Percentiles rank a stretch among this genome's conserved stretches.
Evolutionary conservation across 2,888 invertebrate genomes (phyloP).

Genomic region (Hetaerina titia): DNA sequence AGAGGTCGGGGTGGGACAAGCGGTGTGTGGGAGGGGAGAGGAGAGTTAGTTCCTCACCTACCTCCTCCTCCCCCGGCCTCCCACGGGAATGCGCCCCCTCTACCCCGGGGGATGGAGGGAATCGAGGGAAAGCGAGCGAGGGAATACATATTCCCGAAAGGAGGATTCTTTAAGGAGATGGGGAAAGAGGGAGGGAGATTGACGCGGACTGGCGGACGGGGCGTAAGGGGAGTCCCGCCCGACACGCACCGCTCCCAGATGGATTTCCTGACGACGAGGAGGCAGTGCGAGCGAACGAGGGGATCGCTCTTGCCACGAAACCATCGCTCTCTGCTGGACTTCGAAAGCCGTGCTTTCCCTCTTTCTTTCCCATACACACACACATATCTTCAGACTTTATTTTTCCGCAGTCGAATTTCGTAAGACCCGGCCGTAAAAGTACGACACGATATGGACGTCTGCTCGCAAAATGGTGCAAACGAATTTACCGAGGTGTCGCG

Average conservation of each 20-base stretch:
- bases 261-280: not conserved
- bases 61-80: not conserved
- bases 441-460: too few species aligned
- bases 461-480: too few species aligned
- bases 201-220: not conserved
- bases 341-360: too few species aligned
- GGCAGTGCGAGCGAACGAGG: not conserved
- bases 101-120: not conserved
- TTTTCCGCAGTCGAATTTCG: too few species aligned
- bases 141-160: not conserved
- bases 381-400: too few species aligned
- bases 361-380: too few species aligned
- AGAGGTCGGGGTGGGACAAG: not conserved
- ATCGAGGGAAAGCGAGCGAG: not conserved
- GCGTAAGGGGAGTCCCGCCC: not conserved
- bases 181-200: not conserved
- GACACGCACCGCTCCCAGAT: not conserved
- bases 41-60: not conserved
- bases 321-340: too few species aligned
- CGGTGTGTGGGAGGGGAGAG: not conserved
- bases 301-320: too few species aligned
- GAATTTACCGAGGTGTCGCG: too few species aligned
- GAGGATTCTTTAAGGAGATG: constrained; percentile 1
- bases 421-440: too few species aligned
- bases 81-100: not conserved